Percentiles rank a stretch among this genome's conserved stretches.
Evolutionary conservation across 2,888 invertebrate genomes (phyloP).

Genomic region (Coelopa pilipes): DNA sequence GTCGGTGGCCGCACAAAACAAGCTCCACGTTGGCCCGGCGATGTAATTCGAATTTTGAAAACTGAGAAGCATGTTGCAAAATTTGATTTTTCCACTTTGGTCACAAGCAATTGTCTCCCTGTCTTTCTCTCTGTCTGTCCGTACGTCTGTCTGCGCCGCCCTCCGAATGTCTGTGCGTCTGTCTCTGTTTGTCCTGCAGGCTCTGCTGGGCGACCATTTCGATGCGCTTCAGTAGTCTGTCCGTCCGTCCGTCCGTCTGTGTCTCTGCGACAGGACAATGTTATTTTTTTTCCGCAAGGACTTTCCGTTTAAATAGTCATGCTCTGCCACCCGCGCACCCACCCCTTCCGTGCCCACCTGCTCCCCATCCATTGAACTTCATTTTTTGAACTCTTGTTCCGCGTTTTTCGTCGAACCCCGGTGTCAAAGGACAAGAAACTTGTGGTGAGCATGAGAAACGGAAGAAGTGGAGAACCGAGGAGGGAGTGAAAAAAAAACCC

Average conservation of each 20-base stretch:
- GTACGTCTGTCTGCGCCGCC: not conserved
- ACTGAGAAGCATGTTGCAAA: slow-evolving; percentile 29
- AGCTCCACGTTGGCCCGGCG: slow-evolving; percentile 5
- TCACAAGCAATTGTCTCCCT: slow-evolving; percentile 5
- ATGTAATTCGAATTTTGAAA: slow-evolving; percentile 26
- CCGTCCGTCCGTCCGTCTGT: no score
- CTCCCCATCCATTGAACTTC: not conserved
- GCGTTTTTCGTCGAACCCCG: no score
- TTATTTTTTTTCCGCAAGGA: slow-evolving; percentile 12
- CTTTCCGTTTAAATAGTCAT: slow-evolving; percentile 16
- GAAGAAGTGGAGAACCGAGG: not conserved
- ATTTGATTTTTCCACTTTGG: slow-evolving; percentile 28
- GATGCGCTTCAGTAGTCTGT: not conserved
- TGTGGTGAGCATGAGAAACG: not conserved
- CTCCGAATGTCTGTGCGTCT: not conserved
- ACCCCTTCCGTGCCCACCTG: not conserved
- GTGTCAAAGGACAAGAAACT: slow-evolving; percentile 1
- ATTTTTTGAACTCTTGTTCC: not conserved
- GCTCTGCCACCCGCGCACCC: not conserved
- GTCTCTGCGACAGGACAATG: not conserved
- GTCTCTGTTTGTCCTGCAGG: not conserved
- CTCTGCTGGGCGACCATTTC: not conserved
- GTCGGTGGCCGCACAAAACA: not conserved
- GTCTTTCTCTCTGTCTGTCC: not conserved
- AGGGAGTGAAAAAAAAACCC: not conserved